Evolutionary conservation across 1,140 invertebrate genomes (phyloP), one percentile per base, ranked within the genome.

Genomic region (Lepidostoma basale): DNA sequence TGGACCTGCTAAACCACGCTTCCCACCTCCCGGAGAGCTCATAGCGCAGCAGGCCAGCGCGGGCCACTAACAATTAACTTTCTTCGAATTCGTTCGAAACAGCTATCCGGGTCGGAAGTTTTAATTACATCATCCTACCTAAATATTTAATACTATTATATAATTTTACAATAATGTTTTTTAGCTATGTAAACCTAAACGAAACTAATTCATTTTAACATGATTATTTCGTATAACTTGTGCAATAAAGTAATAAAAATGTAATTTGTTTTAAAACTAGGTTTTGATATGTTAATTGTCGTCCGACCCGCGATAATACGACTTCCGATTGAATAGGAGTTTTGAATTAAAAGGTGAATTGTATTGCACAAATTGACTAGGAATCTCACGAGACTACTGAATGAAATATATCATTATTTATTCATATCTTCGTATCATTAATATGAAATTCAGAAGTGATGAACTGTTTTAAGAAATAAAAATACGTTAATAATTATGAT

Each of bases 1-100:
- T n/a, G 74, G 81, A 18, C 82, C 79, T 16, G 76, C 76, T 3
- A 79, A 78, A 68, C 75, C 83, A 26, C 79, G 84, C 66, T 85
- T 85, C 71, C 78, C 81, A 71, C 81, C 84, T 16, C 80, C 81
- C 20, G 80, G 80, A 65, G 84, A 85, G 59, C 76, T 83, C 58
- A 73, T 74, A 40, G 69, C 73, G 4, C 81, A 84, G 45, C 77
- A 86, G 28, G 85, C 85, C 74, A 85, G 83, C 79, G 83, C 85
- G 62, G 84, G 85, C 54, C 85, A 86, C 77, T 86, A 81, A 79
- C 74, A 66, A 66, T 66, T 66, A 66, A 56, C 63, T 12, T 66
- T 66, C 36, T 66, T 66, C 63, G 63, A 66, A 66, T 66, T 66
- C 63, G 52, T 66, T 66, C 63, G 63, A 66, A 66, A 66, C 20